phyloP scores from a whole-genome alignment of 64 coral and sea anemone species.

The Pocillopora verrucosa region DNA sequence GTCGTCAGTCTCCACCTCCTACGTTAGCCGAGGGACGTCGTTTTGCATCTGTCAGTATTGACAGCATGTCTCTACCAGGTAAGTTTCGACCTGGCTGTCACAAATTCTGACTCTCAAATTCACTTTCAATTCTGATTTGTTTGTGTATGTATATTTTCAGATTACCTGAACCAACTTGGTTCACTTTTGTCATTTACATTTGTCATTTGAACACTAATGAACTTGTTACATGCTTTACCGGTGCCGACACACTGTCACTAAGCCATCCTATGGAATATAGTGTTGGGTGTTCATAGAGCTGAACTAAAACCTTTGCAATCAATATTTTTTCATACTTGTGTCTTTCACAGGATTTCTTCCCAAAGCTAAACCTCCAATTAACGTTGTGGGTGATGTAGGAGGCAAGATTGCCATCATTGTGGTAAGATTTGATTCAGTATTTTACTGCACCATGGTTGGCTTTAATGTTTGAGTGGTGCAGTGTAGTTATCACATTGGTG shows the following conservation, averaged over 20 bases:
- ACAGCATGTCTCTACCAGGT: constrained; percentile 77
- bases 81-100: neutral
- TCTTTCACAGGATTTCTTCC: constrained; percentile 80
- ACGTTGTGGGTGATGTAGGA: constrained; percentile 97
- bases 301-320: neutral
- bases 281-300: neutral
- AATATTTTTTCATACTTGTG: neutral
- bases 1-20: constrained; percentile 91
- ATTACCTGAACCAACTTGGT: no score
- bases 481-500: no score
- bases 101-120: neutral
- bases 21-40: constrained; percentile 51
- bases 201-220: no score
- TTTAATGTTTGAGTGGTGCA: no score
- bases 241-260: no score
- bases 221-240: no score
- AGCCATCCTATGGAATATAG: no score
- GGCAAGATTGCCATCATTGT: constrained; percentile 97
- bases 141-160: neutral
- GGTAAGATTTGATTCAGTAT: constrained; percentile 16
- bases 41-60: constrained; percentile 65
- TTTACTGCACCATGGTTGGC: no score
- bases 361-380: constrained; percentile 99
- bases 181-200: no score
- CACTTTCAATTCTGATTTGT: neutral